These are phyloP conservation scores for Egretta garzetta DNA, from an alignment of 2,113 vertebrate species.

Conservation along the genomic window DNA sequence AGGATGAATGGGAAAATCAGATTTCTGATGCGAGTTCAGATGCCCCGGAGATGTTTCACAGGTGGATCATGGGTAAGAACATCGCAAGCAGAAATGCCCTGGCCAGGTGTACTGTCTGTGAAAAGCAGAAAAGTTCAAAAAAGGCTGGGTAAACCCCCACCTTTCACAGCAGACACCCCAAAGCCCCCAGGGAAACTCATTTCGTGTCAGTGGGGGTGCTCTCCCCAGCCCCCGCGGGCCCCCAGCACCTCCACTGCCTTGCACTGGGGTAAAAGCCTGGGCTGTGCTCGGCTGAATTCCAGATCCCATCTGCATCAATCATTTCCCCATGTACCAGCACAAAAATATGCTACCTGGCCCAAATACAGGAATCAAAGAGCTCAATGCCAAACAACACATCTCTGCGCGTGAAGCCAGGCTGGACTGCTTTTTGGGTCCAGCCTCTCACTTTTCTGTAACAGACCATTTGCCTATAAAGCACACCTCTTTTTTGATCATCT, in stretches of 20 bases:
- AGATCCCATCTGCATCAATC: not conserved
- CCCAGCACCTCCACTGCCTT: not conserved
- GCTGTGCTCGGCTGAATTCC: not conserved
- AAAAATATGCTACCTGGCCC: slow-evolving; percentile 19
- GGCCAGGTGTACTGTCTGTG: no score
- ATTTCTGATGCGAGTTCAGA: not conserved
- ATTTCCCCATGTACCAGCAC: not conserved
- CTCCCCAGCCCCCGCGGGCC: not conserved
- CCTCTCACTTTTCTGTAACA: not conserved
- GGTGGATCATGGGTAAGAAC: not conserved
- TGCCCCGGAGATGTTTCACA: not conserved
- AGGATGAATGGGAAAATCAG: not conserved
- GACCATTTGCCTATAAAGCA: not conserved
- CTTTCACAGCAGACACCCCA: not conserved
- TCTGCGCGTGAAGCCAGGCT: not conserved
- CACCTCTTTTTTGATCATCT: not conserved
- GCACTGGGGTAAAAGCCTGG: not conserved
- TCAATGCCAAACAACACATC: not conserved
- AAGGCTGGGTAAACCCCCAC: not conserved
- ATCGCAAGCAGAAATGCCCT: not conserved
- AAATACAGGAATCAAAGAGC: not conserved
- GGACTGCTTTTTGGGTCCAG: not conserved
- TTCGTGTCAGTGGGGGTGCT: not conserved
- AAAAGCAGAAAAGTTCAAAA: not conserved
- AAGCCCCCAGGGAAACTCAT: not conserved